Percentiles rank a stretch among this genome's conserved stretches.
Conservation (phyloP, 2,888 invertebrate species). For the Boloria selene region DNA sequence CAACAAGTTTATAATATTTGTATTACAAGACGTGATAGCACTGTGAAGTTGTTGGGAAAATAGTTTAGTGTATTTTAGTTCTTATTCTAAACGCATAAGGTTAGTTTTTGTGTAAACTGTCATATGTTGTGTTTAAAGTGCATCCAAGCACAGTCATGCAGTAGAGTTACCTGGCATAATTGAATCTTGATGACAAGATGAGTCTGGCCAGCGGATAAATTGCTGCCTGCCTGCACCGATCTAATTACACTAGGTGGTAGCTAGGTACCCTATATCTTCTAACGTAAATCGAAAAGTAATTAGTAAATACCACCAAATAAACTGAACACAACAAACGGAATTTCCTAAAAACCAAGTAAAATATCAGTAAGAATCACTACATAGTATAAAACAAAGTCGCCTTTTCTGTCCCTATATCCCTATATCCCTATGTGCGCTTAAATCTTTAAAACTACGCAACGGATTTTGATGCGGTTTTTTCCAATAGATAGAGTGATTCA, state of each 20-base stretch:
- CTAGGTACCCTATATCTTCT: slow-evolving; percentile 15
- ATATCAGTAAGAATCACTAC: no score
- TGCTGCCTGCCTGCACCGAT: slow-evolving; percentile 24
- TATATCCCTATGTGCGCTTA: no score
- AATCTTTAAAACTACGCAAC: no score
- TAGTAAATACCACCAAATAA: no score
- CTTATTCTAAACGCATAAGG: background rate
- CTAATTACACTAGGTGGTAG: slow-evolving; percentile 20
- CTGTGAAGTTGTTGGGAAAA: slow-evolving; percentile 12
- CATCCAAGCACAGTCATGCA: slow-evolving; percentile 49
- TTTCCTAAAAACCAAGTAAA: no score
- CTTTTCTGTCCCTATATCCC: no score
- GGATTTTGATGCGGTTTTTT: no score
- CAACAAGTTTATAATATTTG: slow-evolving; percentile 2
- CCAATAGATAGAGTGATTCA: no score
- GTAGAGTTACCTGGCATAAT: slow-evolving; percentile 61
- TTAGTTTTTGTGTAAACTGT: background rate
- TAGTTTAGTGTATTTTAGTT: slow-evolving; percentile 5
- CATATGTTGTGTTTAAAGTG: slow-evolving; percentile 10
- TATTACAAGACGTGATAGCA: background rate
- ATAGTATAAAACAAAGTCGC: no score
- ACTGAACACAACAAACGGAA: background rate
- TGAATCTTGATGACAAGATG: slow-evolving; percentile 59
- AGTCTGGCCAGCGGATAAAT: slow-evolving; percentile 48
- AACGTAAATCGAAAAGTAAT: slow-evolving; percentile 9